Conservation (phyloP, 2,888 invertebrate genomes). For the Acronicta alni region DNA sequence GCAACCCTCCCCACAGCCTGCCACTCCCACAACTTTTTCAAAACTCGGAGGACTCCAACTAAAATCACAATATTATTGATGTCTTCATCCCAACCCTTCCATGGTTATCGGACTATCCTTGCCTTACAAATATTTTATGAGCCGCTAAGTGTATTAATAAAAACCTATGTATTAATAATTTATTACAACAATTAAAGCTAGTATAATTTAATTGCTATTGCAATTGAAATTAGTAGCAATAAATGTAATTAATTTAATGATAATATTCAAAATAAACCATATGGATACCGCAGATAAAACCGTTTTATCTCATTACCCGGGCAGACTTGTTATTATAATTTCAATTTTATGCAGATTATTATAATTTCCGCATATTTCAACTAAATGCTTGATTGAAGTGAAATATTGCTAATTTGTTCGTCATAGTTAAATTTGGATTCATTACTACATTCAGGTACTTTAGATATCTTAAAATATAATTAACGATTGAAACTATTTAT, state of each 20-base stretch:
- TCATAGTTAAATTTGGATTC: not conserved
- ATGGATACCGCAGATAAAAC: constrained; percentile 46
- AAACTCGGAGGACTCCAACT: constrained; percentile 19
- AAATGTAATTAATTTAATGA: constrained; percentile 51
- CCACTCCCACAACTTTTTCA: constrained; percentile 53
- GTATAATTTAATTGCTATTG: constrained; percentile 34
- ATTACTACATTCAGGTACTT: no score
- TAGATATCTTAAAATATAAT: not conserved
- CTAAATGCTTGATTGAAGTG: constrained; percentile 2
- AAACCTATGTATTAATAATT: constrained; percentile 21
- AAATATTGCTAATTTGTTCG: not conserved
- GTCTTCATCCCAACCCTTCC: no score
- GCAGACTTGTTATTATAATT: constrained; percentile 41
- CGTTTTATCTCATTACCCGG: constrained; percentile 38
- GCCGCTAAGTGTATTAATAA: constrained; percentile 11
- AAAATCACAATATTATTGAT: not conserved
- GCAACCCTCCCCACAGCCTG: constrained; percentile 60
- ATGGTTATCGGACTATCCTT: not conserved
- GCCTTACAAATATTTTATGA: not conserved
- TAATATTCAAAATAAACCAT: constrained; percentile 46
- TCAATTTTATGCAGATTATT: constrained; percentile 35
- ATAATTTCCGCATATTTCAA: constrained; percentile 26
- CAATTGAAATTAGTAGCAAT: constrained; percentile 49
- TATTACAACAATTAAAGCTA: constrained; percentile 31
- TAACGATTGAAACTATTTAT: not conserved